Evolutionary conservation across 2,888 invertebrate species (phyloP).

Genomic region (Coleophora deauratella): DNA sequence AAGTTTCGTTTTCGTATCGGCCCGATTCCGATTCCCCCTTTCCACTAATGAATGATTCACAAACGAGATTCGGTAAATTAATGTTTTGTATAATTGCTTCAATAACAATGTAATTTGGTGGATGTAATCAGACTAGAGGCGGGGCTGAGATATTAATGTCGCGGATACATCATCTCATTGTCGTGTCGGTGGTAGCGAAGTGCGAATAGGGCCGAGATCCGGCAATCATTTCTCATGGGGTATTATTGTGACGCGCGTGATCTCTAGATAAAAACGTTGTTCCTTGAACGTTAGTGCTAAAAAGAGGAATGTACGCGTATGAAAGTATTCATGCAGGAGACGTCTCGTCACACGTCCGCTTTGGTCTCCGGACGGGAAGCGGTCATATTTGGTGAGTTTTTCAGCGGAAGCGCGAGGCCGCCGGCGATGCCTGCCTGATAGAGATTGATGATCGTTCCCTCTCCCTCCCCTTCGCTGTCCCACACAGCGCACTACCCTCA

Average conservation of each 20-base stretch:
- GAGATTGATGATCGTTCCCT: conserved; percentile 63
- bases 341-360: conserved; percentile 32
- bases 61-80: conserved; percentile 52
- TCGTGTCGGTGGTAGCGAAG: conserved; percentile 5
- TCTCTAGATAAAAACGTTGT: conserved; percentile 3
- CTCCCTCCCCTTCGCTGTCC: conserved; percentile 22
- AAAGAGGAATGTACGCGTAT: conserved; percentile 4
- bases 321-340: conserved; percentile 14
- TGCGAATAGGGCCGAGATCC: conserved; percentile 5
- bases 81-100: conserved; percentile 60
- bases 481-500: conserved; percentile 12
- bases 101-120: conserved; percentile 36
- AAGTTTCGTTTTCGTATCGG: conserved; percentile 43
- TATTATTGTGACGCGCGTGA: conserved; percentile 7
- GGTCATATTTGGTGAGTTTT: conserved; percentile 59
- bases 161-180: conserved; percentile 14
- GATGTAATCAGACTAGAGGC: conserved; percentile 21
- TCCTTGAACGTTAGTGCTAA: not conserved
- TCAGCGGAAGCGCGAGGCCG: conserved; percentile 40
- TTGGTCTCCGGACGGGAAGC: conserved; percentile 19
- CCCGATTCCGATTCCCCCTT: conserved; percentile 36
- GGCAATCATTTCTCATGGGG: conserved; percentile 12
- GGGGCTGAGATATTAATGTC: conserved; percentile 12
- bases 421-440: conserved; percentile 47
- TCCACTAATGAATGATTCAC: conserved; percentile 58